These are phyloP conservation scores for Lasioglossum morio DNA, from an alignment of 2,888 invertebrate genomes.

Conservation along the genomic window DNA sequence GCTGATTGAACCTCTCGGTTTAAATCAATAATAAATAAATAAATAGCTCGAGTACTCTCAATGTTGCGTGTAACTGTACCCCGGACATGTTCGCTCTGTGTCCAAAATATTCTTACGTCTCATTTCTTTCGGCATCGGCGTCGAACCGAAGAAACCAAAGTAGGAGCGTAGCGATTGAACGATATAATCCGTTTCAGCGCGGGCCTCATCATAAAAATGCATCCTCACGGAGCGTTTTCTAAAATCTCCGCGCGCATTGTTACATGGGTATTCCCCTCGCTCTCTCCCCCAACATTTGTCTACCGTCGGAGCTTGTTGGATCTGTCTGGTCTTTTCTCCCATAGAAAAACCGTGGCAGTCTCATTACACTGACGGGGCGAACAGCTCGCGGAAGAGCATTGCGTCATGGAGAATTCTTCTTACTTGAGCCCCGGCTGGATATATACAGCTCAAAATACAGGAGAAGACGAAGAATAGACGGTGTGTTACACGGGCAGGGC, in stretches of 20 bases:
- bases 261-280: neutral
- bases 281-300: constrained; percentile 12
- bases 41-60: no score
- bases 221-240: constrained; percentile 25
- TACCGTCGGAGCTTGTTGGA: neutral
- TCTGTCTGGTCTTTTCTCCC: constrained; percentile 23
- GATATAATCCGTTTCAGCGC: neutral
- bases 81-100: neutral
- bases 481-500: constrained; percentile 51
- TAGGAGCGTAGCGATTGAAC: neutral
- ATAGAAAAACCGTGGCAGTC: constrained; percentile 32
- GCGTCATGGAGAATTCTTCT: constrained; percentile 48
- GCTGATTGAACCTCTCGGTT: no score
- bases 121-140: neutral
- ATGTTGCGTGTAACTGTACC: no score
- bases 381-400: constrained; percentile 41
- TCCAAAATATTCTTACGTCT: neutral
- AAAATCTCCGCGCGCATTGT: constrained; percentile 33
- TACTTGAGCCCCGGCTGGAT: constrained; percentile 11
- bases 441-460: constrained; percentile 37
- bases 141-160: neutral
- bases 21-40: no score
- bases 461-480: constrained; percentile 43
- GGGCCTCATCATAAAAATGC: constrained; percentile 29
- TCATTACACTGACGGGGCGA: constrained; percentile 46